phyloP scores from a whole-genome alignment of 2,113 vertebrate species.

The Emydocephalus ijimae region DNA sequence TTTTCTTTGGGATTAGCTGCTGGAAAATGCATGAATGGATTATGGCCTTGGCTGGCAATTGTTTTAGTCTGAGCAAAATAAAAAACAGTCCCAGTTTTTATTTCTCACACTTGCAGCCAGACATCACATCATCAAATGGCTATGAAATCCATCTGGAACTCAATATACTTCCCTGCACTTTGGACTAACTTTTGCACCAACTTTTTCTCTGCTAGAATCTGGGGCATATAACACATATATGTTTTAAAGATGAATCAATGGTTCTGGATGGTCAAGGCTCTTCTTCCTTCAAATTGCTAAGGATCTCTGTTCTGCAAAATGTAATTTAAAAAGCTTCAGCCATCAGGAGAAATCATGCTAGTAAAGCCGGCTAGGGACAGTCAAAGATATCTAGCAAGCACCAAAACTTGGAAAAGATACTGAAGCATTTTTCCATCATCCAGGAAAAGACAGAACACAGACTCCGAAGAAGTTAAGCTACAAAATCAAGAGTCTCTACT shows the following conservation, averaged over 20 bases:
- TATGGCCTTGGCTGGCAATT: slow-evolving; percentile 15
- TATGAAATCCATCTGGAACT: slow-evolving; percentile 22
- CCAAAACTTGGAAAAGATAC: background rate
- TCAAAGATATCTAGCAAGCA: background rate
- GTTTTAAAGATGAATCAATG: background rate
- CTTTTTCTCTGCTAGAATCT: background rate
- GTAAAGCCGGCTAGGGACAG: background rate
- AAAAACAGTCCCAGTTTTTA: slow-evolving; percentile 6
- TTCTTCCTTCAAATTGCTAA: background rate
- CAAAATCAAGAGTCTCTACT: background rate
- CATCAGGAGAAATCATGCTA: background rate
- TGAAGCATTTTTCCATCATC: background rate
- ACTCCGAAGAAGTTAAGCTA: background rate
- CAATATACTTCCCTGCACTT: background rate
- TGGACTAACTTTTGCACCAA: background rate
- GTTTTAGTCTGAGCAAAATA: slow-evolving; percentile 16
- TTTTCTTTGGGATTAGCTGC: slow-evolving; percentile 4
- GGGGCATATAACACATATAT: background rate
- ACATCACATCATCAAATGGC: slow-evolving; percentile 29
- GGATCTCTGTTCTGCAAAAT: background rate
- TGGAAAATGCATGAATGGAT: background rate
- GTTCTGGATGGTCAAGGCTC: background rate
- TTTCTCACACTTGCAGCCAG: slow-evolving; percentile 29
- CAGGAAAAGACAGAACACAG: background rate
- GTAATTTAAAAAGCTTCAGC: background rate